Conservation (phyloP, 2,797 vertebrate species). For the Lithobates pipiens region DNA sequence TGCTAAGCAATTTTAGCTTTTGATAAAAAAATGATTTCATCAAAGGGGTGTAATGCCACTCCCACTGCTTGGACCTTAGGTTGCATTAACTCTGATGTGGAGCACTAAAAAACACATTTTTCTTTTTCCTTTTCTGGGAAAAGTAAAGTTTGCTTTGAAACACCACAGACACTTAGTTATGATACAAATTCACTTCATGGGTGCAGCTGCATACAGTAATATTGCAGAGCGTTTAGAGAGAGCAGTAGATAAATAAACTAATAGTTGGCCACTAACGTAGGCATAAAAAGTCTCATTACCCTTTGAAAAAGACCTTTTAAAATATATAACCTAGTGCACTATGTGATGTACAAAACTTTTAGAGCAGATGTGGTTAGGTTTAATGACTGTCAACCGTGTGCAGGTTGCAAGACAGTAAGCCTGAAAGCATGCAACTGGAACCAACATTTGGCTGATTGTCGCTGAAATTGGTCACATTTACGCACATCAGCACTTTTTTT, state of each 20-base stretch:
- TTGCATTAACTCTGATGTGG: background rate
- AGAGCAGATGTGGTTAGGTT: background rate
- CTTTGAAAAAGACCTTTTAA: no score
- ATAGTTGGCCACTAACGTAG: background rate
- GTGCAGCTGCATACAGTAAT: background rate
- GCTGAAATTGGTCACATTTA: background rate
- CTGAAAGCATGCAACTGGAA: background rate
- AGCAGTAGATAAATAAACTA: background rate
- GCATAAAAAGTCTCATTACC: background rate
- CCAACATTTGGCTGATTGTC: background rate
- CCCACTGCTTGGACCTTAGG: background rate
- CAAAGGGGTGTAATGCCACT: background rate
- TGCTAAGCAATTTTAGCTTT: background rate
- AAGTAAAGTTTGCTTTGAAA: background rate
- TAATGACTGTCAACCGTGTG: background rate
- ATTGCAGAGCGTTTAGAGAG: background rate
- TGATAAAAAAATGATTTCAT: background rate
- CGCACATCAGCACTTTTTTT: background rate
- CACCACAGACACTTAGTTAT: background rate
- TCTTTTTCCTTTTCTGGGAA: background rate
- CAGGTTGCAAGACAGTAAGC: background rate
- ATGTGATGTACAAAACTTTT: background rate
- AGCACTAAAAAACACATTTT: background rate
- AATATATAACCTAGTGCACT: no score
- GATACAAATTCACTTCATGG: background rate